Evolutionary conservation across 2,113 vertebrate species (phyloP).

Genomic region (Platysteira castanea): DNA sequence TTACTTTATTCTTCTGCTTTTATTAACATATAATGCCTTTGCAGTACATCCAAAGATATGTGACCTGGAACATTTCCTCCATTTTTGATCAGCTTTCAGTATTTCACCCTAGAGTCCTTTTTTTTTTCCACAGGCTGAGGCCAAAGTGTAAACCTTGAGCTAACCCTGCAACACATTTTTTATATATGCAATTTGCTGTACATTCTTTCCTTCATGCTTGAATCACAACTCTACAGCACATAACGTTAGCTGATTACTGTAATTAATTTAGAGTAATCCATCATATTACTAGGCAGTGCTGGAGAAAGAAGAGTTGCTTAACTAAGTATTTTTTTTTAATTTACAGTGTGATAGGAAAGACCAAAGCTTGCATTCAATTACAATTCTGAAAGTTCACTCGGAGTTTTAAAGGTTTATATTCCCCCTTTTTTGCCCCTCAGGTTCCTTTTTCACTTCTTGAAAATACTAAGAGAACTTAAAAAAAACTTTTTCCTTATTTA

Average conservation of each 20-base stretch:
- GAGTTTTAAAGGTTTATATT: not conserved
- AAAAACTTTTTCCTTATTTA: not conserved
- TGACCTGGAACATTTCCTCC: slow-evolving; percentile 29
- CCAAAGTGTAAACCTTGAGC: slow-evolving; percentile 46
- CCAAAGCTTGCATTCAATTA: slow-evolving; percentile 10
- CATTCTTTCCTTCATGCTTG: slow-evolving; percentile 19
- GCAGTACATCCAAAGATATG: slow-evolving; percentile 33
- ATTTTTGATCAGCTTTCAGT: slow-evolving; percentile 48
- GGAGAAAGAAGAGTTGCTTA: slow-evolving; percentile 13
- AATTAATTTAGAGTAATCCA: slow-evolving; percentile 30
- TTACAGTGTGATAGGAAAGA: slow-evolving; percentile 22
- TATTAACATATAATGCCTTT: slow-evolving; percentile 57
- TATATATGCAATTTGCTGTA: not conserved
- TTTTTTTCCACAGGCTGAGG: not conserved
- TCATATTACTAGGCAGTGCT: not conserved
- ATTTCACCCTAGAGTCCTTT: slow-evolving; percentile 16
- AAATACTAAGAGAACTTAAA: not conserved
- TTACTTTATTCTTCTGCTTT: slow-evolving; percentile 62
- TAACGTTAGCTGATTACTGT: not conserved
- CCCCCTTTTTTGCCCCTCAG: not conserved
- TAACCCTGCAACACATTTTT: slow-evolving; percentile 9
- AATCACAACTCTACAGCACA: slow-evolving; percentile 5
- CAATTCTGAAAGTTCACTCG: not conserved
- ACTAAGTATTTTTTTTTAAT: not conserved
- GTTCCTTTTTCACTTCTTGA: not conserved